phyloP scores from a whole-genome alignment of 1,140 invertebrate genomes.

The Drosophila obscura region DNA sequence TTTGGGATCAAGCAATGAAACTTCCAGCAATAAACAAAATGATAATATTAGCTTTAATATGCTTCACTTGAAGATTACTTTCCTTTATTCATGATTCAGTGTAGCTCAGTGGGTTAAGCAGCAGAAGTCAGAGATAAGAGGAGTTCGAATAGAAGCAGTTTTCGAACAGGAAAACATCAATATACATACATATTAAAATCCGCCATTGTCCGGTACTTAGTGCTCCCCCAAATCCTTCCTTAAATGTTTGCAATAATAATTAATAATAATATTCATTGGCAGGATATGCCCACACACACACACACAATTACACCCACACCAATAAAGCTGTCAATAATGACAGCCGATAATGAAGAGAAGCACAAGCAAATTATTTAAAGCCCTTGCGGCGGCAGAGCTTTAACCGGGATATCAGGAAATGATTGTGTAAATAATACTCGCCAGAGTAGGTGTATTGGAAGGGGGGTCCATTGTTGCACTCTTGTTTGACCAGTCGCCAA shows the following conservation, averaged over 20 bases:
- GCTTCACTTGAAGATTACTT: too few species aligned
- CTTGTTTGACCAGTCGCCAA: conserved; percentile 43
- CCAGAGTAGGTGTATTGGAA: neutral
- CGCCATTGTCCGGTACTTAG: too few species aligned
- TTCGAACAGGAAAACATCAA: too few species aligned
- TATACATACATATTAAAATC: too few species aligned
- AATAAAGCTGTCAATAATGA: conserved; percentile 23
- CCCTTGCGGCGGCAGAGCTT: conserved; percentile 1
- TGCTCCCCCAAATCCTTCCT: neutral
- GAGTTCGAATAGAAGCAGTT: too few species aligned
- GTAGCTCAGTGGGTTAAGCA: too few species aligned
- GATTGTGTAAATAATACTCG: conserved; percentile 18
- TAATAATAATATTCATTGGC: conserved; percentile 7
- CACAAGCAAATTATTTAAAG: conserved; percentile 11
- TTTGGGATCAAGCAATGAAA: too few species aligned
- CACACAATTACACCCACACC: conserved; percentile 12
- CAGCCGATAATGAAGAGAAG: conserved; percentile 24
- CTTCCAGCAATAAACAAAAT: too few species aligned
- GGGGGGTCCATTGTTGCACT: conserved; percentile 32
- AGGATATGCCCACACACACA: conserved; percentile 26
- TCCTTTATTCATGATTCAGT: too few species aligned
- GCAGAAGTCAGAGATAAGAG: too few species aligned
- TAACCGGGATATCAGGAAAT: conserved; percentile 14
- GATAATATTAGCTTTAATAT: too few species aligned
- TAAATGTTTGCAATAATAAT: conserved; percentile 3